phyloP scores from a whole-genome alignment of 1,140 invertebrate species.

The Calephelis virginiensis region DNA sequence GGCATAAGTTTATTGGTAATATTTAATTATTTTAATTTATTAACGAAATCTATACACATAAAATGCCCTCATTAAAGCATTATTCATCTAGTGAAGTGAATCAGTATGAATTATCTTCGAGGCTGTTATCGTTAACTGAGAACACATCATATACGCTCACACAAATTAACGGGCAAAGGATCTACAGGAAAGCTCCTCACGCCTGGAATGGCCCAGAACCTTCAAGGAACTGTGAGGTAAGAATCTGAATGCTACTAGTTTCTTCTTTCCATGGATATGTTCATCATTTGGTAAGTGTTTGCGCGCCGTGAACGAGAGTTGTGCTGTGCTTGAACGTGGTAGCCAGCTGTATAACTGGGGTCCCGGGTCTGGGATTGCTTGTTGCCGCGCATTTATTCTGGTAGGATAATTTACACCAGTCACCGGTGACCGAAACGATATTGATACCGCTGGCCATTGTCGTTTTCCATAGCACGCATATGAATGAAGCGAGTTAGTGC shows the following conservation, averaged over 20 bases:
- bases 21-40: slow-evolving; percentile 23
- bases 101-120: slow-evolving; percentile 73
- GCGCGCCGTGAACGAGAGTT: too few species aligned
- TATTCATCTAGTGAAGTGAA: slow-evolving; percentile 73
- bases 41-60: slow-evolving; percentile 29
- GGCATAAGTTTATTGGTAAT: slow-evolving; percentile 10
- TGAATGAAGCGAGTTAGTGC: too few species aligned
- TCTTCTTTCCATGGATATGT: too few species aligned
- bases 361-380: too few species aligned
- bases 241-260: slow-evolving; percentile 7
- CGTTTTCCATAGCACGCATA: too few species aligned
- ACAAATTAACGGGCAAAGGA: slow-evolving; percentile 73
- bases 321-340: too few species aligned
- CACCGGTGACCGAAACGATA: too few species aligned
- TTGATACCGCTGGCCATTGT: too few species aligned
- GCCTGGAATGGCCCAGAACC: slow-evolving; percentile 69
- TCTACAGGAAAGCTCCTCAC: slow-evolving; percentile 67
- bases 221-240: slow-evolving; percentile 72
- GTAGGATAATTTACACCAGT: too few species aligned
- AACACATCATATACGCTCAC: slow-evolving; percentile 69
- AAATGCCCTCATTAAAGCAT: slow-evolving; percentile 70
- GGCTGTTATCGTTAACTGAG: slow-evolving; percentile 70
- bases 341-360: too few species aligned
- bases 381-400: too few species aligned
- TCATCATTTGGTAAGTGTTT: too few species aligned